A percentile compares a stretch with the other conserved stretches of the same genome.
phyloP scores from a whole-genome alignment of 2,888 invertebrate genomes.

The Caradrina clavipalpis region DNA sequence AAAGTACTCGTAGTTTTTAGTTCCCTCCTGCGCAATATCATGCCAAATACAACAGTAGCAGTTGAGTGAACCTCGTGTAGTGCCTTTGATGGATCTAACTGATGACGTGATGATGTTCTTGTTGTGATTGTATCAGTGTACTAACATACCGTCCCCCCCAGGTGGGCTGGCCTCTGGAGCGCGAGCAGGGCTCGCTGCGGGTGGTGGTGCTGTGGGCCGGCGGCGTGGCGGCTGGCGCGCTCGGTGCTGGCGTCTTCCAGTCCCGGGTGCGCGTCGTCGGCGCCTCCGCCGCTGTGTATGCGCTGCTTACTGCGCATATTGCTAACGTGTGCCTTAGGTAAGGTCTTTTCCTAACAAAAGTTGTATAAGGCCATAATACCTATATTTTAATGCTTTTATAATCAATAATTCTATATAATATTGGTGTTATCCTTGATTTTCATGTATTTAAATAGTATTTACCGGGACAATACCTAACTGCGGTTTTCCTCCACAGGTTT shows the following conservation, averaged over 20 bases:
- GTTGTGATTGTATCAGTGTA: background rate
- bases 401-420: too few relatives aligned
- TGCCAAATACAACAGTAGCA: background rate
- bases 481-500: slow-evolving; percentile 69
- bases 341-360: background rate
- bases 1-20: background rate
- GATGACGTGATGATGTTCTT: too few relatives aligned
- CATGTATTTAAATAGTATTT: background rate
- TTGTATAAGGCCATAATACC: too few relatives aligned
- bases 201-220: slow-evolving; percentile 93
- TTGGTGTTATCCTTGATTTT: too few relatives aligned
- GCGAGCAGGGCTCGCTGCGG: slow-evolving; percentile 94
- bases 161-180: slow-evolving; percentile 91
- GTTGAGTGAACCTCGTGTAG: background rate
- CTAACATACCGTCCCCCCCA: slow-evolving; percentile 50
- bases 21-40: background rate
- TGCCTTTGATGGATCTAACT: background rate
- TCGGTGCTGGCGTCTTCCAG: slow-evolving; percentile 94
- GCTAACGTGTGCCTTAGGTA: slow-evolving; percentile 94
- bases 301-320: slow-evolving; percentile 96
- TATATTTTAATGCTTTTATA: background rate
- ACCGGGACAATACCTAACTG: background rate
- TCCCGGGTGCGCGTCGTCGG: slow-evolving; percentile 95
- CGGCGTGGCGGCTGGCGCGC: slow-evolving; percentile 94
- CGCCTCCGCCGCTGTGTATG: slow-evolving; percentile 97